These are phyloP conservation scores for Myopa testacea DNA, from an alignment of 2,888 invertebrate genomes.

Conservation along the genomic window DNA sequence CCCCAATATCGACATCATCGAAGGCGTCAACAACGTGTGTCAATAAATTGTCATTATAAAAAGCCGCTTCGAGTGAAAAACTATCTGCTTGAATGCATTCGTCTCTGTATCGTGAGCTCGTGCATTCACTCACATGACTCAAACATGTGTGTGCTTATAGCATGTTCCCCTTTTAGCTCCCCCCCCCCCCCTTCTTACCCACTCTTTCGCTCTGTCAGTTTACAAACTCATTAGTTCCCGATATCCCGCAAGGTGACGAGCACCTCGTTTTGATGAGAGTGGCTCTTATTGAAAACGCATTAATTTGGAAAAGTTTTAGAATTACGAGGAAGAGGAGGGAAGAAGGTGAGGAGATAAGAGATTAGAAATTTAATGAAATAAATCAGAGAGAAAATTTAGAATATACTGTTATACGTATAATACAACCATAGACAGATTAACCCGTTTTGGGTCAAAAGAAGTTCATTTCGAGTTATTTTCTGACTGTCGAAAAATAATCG, in stretches of 20 bases:
- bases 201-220: not conserved
- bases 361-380: too few relatives aligned
- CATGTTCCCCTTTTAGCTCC: too few relatives aligned
- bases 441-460: too few relatives aligned
- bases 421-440: too few relatives aligned
- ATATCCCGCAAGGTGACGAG: not conserved
- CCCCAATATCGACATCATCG: conserved; percentile 11
- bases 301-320: not conserved
- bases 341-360: not conserved
- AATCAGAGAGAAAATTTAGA: too few relatives aligned
- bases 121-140: not conserved
- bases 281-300: not conserved
- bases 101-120: too few relatives aligned
- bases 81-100: not conserved
- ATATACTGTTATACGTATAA: too few relatives aligned
- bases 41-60: conserved; percentile 23
- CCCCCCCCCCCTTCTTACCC: too few relatives aligned
- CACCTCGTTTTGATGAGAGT: too few relatives aligned
- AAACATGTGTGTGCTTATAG: not conserved
- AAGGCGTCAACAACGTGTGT: conserved; percentile 23
- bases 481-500: too few relatives aligned
- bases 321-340: not conserved
- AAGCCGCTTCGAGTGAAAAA: not conserved
- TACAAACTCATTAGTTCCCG: not conserved
- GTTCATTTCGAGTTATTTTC: too few relatives aligned